These are phyloP conservation scores for Steatornis caripensis DNA, from an alignment of 2,113 vertebrate species.

Conservation along the genomic window DNA sequence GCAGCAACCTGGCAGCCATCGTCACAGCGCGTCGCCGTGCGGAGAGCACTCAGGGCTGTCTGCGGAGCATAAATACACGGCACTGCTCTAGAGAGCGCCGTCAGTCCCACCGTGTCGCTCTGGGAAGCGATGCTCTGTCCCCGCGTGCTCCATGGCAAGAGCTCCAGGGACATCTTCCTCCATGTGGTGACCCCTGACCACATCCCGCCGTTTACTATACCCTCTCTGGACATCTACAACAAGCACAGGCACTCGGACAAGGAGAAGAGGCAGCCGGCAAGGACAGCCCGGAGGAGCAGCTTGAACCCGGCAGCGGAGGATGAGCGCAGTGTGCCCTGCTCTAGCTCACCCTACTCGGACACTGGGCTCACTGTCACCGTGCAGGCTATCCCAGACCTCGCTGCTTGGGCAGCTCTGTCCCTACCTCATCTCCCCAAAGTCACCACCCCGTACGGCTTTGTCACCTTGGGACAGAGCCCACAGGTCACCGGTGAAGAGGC, in stretches of 20 bases:
- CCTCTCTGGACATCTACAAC: conserved; percentile 56
- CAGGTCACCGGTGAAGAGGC: conserved; percentile 77
- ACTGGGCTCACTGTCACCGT: rapidly evolving
- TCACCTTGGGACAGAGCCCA: conserved; percentile 75
- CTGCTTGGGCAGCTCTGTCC: conserved; percentile 64
- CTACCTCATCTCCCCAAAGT: conserved; percentile 73
- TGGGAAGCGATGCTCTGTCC: not conserved
- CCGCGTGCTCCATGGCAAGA: not conserved
- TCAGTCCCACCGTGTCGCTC: not conserved
- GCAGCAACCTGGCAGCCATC: not conserved
- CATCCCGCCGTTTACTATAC: conserved; percentile 79
- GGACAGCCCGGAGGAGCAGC: not conserved
- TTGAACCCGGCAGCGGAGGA: conserved; percentile 16
- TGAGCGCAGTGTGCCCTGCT: rapidly evolving
- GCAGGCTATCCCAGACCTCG: conserved; percentile 49
- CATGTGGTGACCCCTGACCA: conserved; percentile 70
- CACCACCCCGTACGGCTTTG: conserved; percentile 72
- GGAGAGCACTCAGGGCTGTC: not conserved
- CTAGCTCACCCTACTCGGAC: not conserved
- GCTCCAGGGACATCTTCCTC: not conserved
- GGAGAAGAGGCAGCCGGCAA: not conserved
- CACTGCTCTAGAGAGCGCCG: not conserved
- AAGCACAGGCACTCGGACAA: not conserved
- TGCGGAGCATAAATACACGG: not conserved
- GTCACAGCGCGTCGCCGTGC: not conserved